Evolutionary conservation across 2,113 vertebrate genomes (phyloP).

Genomic region (Alosa alosa): DNA sequence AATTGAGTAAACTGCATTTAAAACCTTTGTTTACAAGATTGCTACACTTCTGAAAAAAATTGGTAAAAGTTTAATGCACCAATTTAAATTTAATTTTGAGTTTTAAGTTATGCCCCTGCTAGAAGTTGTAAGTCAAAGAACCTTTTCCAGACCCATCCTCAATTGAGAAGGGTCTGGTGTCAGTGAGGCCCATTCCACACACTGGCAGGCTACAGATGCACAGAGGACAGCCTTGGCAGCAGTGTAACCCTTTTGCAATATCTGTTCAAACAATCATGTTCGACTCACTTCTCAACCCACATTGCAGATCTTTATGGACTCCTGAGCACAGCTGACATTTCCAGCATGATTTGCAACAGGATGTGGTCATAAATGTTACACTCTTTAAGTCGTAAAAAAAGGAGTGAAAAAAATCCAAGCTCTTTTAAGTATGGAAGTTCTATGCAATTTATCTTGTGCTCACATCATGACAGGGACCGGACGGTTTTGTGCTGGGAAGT

Average conservation of each 20-base stretch:
- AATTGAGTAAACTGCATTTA: no score
- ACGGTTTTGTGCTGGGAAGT: neutral
- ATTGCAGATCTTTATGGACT: neutral
- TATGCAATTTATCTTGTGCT: neutral
- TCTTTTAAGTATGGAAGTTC: neutral
- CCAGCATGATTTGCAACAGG: neutral
- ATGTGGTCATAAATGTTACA: neutral
- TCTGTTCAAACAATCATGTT: neutral
- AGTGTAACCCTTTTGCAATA: neutral
- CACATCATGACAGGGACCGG: neutral
- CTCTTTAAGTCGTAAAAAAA: neutral
- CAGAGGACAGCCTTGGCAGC: neutral
- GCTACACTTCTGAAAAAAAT: no score
- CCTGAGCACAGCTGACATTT: neutral
- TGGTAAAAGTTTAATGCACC: no score
- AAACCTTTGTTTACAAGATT: no score
- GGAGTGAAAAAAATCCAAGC: neutral
- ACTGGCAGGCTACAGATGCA: neutral
- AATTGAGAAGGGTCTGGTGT: no score
- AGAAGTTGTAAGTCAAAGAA: no score
- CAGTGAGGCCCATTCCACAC: neutral
- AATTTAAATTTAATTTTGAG: no score
- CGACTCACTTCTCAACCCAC: neutral
- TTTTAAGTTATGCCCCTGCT: no score
- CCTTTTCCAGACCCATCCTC: no score